Base-by-base conservation (phyloP, 1,140 invertebrate genomes). In the Parasteatoda tepidariorum region DNA sequence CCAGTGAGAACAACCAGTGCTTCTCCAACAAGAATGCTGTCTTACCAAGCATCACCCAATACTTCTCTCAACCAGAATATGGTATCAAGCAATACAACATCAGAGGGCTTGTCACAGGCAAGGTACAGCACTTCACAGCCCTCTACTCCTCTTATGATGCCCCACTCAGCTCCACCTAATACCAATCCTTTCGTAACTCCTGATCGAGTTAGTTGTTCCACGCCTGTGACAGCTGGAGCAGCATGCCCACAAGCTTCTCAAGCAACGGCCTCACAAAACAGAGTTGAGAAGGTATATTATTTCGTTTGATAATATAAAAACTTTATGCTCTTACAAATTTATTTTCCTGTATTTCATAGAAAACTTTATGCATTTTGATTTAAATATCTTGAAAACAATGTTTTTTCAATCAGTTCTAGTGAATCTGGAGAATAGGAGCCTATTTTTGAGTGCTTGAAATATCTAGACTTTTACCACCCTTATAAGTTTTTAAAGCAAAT, bases 21-120 rank as follows among this genome's bases (percentile, higher is more conserved):
- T 18, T 83, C 81, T n/a, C 81, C 81, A n/a, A 83, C 81, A 18
- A 30, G 81, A n/a, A 83, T 83, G 81, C 70, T 83, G 9, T 83
- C 81, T 2, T 83, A 83, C 22, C 81, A 83, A 31, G 78, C 67
- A 4, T 82, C 78, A 9, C 59, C 68, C 18, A 83, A 33, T 30
- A 82, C 34, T 71, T 61, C 57, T 3, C 57, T 61, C n/a, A 73
- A 55, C 30, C 54, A 54, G 11, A 31, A n/a, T 6, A 55, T 15
- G 7, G 18, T 73, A 9, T 4, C 31, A 9, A 41, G 71, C 9
- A 57, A 71, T 18, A 11, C 66, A 13, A 31, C 71, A 15, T 74
- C 71, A 18, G 73, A 76, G 22, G 57, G 59, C 3, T 5, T 13
- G 6, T 68, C 62, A 48, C 67, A 73, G 5, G 57, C 81, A 4